phyloP scores from a whole-genome alignment of 1,140 invertebrate species.

The Drosophila suzukii region DNA sequence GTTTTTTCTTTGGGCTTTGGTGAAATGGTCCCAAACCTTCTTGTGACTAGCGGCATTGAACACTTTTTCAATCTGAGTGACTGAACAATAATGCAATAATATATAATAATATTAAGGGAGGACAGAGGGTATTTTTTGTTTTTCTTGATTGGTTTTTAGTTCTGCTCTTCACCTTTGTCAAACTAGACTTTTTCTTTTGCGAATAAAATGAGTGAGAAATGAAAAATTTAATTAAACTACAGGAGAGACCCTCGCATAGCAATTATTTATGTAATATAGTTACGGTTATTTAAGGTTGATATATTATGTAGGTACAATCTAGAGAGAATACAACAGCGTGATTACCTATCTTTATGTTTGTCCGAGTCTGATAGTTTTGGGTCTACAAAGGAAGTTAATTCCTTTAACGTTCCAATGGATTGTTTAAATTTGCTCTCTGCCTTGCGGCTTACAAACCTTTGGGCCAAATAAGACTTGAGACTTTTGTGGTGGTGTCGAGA shows the following conservation, averaged over 20 bases:
- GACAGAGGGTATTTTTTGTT: conserved; percentile 78
- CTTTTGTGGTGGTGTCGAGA: conserved; percentile 39
- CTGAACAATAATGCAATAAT: conserved; percentile 87
- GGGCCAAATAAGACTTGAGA: conserved; percentile 39
- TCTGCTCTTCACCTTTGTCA: conserved; percentile 62
- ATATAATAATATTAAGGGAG: conserved; percentile 84
- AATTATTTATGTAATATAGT: conserved; percentile 52
- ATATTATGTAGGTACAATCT: conserved; percentile 61
- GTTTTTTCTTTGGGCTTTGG: conserved; percentile 98
- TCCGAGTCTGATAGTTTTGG: conserved; percentile 34
- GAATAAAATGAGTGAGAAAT: conserved; percentile 57
- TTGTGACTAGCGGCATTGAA: conserved; percentile 97
- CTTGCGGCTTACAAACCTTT: conserved; percentile 75
- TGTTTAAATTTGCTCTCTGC: conserved; percentile 29
- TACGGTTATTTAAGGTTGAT: conserved; percentile 48
- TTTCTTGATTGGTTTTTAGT: conserved; percentile 42
- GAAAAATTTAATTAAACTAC: conserved; percentile 54
- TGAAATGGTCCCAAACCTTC: conserved; percentile 99
- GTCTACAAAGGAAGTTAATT: conserved; percentile 22
- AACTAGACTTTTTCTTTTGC: conserved; percentile 63
- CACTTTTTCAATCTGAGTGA: conserved; percentile 98
- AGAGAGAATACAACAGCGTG: conserved; percentile 64
- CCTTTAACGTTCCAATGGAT: conserved; percentile 18
- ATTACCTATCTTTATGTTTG: conserved; percentile 48
- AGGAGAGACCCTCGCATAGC: conserved; percentile 68